phyloP scores from a whole-genome alignment of 2,888 invertebrate genomes.

The Axea sp. region DNA sequence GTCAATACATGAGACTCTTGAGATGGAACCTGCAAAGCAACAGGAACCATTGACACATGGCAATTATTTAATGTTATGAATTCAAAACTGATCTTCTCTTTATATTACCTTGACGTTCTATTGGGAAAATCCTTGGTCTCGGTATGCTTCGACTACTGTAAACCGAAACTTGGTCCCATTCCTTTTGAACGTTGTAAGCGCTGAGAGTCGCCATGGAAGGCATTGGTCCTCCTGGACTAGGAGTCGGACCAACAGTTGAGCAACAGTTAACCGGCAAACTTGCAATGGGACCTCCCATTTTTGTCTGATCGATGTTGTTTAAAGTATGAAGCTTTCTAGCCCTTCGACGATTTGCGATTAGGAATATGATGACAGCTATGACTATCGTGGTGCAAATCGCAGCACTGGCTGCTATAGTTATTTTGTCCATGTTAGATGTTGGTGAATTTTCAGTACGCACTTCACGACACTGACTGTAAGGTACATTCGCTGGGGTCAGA shows the following conservation, averaged over 20 bases:
- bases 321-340: slow-evolving; percentile 87
- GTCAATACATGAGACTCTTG: slow-evolving; percentile 81
- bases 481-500: slow-evolving; percentile 92
- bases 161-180: slow-evolving; percentile 93
- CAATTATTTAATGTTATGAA: slow-evolving; percentile 6
- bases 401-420: slow-evolving; percentile 95
- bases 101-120: slow-evolving; percentile 81
- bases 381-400: slow-evolving; percentile 96
- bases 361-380: slow-evolving; percentile 93
- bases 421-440: slow-evolving; percentile 95
- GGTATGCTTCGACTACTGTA: slow-evolving; percentile 95
- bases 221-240: slow-evolving; percentile 89
- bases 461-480: slow-evolving; percentile 92
- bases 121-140: slow-evolving; percentile 90
- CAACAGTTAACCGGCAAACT: slow-evolving; percentile 91
- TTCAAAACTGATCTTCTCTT: background rate
- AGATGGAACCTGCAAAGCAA: slow-evolving; percentile 73
- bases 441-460: slow-evolving; percentile 91
- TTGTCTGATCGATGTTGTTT: slow-evolving; percentile 84
- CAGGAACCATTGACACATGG: slow-evolving; percentile 47
- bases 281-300: slow-evolving; percentile 84
- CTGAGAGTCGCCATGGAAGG: slow-evolving; percentile 89
- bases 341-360: slow-evolving; percentile 90
- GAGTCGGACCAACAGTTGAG: slow-evolving; percentile 85
- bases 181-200: slow-evolving; percentile 91